Evolutionary conservation across 2,113 vertebrate genomes (phyloP).

Genomic region (Callorhinus ursinus): DNA sequence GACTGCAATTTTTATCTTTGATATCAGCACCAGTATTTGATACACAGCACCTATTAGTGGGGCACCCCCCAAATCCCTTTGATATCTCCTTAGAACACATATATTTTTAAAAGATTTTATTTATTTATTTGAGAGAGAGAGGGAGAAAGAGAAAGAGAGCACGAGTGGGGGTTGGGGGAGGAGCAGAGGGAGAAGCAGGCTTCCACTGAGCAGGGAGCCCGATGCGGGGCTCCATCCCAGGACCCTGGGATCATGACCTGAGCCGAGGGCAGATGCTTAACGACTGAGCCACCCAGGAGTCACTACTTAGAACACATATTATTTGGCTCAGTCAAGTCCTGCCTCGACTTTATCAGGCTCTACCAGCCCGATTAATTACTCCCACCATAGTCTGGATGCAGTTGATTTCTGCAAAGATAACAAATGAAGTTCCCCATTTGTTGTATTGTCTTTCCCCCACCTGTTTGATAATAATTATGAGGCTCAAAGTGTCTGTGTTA

Average conservation of each 20-base stretch:
- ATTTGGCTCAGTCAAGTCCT: not conserved
- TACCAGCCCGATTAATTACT: not conserved
- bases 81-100: not conserved
- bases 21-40: not conserved
- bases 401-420: not conserved
- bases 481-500: not conserved
- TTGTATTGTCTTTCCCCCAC: not conserved
- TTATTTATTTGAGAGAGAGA: no score
- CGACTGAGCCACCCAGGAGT: no score
- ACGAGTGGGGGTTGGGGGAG: accelerated
- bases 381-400: not conserved
- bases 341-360: not conserved
- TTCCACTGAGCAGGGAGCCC: no score
- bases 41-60: not conserved
- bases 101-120: no score
- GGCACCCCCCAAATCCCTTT: not conserved
- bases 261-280: no score
- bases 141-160: no score
- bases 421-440: not conserved
- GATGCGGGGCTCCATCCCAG: no score
- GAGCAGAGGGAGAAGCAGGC: no score
- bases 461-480: not conserved
- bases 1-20: slow-evolving; percentile 17
- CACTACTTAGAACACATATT: not conserved
- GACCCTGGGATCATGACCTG: no score